These are phyloP conservation scores for Thera britannica DNA, from an alignment of 2,888 invertebrate genomes.

Conservation along the genomic window DNA sequence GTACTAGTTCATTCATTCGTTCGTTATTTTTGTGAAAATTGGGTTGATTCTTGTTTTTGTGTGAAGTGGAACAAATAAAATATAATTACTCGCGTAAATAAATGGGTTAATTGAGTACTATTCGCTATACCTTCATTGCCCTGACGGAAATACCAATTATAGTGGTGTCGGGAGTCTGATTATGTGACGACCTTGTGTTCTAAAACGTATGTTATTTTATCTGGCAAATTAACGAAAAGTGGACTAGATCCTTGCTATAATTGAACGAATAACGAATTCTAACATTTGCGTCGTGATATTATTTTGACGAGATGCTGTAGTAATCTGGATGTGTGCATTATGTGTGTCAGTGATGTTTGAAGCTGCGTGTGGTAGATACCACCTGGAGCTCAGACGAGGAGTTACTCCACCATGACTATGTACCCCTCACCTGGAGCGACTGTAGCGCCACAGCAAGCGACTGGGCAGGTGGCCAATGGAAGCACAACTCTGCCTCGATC, in stretches of 20 bases:
- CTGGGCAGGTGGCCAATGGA: constrained; percentile 77
- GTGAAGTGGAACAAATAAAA: constrained; percentile 50
- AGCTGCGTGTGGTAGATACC: constrained; percentile 71
- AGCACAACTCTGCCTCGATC: constrained; percentile 79
- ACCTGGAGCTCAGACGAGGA: constrained; percentile 74
- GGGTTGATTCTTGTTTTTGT: constrained; percentile 79
- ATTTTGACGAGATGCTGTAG: background rate
- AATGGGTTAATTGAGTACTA: constrained; percentile 42
- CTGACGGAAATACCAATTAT: constrained; percentile 43
- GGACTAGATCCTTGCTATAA: constrained; percentile 30
- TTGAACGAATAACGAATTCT: constrained; percentile 11
- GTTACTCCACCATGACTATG: constrained; percentile 72
- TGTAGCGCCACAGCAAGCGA: constrained; percentile 77
- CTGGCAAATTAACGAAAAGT: constrained; percentile 61
- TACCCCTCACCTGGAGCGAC: constrained; percentile 76
- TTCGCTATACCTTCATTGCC: constrained; percentile 37
- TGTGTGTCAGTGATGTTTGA: constrained; percentile 71
- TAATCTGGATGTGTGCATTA: constrained; percentile 27
- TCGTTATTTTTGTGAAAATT: constrained; percentile 65
- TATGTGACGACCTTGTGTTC: constrained; percentile 69
- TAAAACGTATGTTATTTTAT: constrained; percentile 65
- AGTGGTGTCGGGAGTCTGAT: constrained; percentile 43
- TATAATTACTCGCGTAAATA: constrained; percentile 40
- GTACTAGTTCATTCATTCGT: constrained; percentile 43
- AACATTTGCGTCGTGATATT: constrained; percentile 9